These are phyloP conservation scores for Morinoia aosen DNA, from an alignment of 2,888 invertebrate species.

Conservation along the genomic window DNA sequence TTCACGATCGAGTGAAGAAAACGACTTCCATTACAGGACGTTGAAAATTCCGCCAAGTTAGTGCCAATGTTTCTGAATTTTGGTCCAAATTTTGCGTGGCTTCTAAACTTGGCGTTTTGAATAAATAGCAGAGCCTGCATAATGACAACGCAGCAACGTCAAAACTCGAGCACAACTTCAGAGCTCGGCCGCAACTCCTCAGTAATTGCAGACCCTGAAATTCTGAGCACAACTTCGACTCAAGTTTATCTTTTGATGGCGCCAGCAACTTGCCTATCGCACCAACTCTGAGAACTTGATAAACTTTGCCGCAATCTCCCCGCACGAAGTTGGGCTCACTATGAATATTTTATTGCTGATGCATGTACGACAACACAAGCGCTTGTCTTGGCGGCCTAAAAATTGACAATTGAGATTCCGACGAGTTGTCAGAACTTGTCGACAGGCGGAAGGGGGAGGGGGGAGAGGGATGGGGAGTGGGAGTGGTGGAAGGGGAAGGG, in stretches of 20 bases:
- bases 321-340: conserved; percentile 5
- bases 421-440: background rate
- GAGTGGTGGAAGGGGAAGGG: no score
- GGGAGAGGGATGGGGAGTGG: background rate
- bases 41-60: background rate
- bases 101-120: background rate
- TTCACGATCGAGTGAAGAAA: background rate
- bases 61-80: background rate
- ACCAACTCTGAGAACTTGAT: background rate
- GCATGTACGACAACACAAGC: background rate
- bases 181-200: background rate
- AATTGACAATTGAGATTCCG: background rate
- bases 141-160: background rate
- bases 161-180: background rate
- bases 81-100: background rate
- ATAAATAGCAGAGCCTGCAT: background rate
- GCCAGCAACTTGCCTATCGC: conserved; percentile 23
- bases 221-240: background rate
- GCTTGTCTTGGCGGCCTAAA: conserved; percentile 30
- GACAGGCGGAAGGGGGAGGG: background rate
- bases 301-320: conserved; percentile 32
- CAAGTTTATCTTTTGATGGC: conserved; percentile 25
- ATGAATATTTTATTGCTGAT: conserved; percentile 29
- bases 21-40: background rate
- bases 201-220: background rate